A percentile compares a stretch with the other conserved stretches of the same genome.
Conservation (phyloP, 2,113 vertebrate species). For the Cathartes aura region DNA sequence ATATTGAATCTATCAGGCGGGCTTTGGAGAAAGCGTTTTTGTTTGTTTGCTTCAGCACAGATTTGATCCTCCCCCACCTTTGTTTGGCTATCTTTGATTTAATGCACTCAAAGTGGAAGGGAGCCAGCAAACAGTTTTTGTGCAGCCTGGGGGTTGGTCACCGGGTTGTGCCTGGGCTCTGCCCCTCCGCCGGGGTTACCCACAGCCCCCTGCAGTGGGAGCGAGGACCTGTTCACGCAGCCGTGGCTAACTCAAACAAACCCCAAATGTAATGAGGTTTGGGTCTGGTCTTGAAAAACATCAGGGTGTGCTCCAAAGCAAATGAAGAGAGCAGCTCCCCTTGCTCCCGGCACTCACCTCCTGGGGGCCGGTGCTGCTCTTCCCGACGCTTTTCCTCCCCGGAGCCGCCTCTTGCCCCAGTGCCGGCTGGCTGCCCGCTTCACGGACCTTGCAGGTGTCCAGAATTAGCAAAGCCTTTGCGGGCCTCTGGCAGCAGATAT, state of each 20-base stretch:
- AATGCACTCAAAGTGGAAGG: neutral
- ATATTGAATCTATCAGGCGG: neutral
- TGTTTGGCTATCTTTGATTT: neutral
- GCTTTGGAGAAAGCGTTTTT: neutral
- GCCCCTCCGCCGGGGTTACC: neutral
- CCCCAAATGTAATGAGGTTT: neutral
- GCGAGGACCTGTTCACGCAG: neutral
- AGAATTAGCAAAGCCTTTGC: conserved; percentile 5
- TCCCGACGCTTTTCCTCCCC: fast-evolving
- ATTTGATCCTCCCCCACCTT: neutral
- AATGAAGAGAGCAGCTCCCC: neutral
- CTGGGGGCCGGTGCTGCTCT: fast-evolving
- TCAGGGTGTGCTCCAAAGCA: neutral
- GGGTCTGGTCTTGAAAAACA: neutral
- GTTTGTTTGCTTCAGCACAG: neutral
- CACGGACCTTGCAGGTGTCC: neutral
- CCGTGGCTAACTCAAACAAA: neutral
- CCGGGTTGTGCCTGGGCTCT: neutral
- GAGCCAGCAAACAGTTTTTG: neutral
- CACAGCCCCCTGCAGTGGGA: fast-evolving
- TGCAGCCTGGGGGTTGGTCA: neutral
- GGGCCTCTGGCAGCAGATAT: neutral
- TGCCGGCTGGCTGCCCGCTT: neutral
- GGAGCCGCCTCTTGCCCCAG: neutral
- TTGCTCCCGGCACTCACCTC: fast-evolving